These are phyloP conservation scores for Telmatochromis sp. DNA, from an alignment of 2,113 vertebrate species.

Conservation along the genomic window DNA sequence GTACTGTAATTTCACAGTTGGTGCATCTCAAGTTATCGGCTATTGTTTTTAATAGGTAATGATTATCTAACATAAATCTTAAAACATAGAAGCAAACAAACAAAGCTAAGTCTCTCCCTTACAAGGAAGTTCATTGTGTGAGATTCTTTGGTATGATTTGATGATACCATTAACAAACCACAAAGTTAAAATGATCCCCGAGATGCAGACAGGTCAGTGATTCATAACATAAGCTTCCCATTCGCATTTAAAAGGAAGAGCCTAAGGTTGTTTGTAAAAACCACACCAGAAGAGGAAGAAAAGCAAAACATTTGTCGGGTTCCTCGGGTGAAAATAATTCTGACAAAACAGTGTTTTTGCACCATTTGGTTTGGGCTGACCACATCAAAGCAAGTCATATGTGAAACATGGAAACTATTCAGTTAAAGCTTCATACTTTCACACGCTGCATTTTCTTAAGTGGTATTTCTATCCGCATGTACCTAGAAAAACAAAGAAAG, in stretches of 20 bases:
- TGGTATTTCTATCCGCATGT: neutral
- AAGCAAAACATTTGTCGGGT: neutral
- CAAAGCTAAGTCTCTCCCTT: neutral
- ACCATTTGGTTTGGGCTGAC: neutral
- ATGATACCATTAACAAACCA: neutral
- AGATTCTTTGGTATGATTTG: neutral
- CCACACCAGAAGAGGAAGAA: conserved; percentile 8
- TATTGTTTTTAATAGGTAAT: neutral
- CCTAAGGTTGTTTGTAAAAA: conserved; percentile 14
- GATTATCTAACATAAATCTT: neutral
- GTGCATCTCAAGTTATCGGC: neutral
- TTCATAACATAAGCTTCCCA: neutral
- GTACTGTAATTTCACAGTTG: neutral
- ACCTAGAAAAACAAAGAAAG: neutral
- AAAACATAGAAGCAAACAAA: neutral
- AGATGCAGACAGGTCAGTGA: conserved; percentile 15
- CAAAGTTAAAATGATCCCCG: neutral
- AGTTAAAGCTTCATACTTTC: neutral
- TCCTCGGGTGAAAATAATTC: conserved; percentile 6
- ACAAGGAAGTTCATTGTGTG: neutral
- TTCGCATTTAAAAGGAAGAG: neutral
- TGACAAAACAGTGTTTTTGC: neutral
- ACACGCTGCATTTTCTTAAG: neutral
- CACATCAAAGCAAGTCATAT: conserved; percentile 1
- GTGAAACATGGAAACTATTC: neutral